Conservation (phyloP, 2,113 vertebrate genomes). For the Athene noctua region DNA sequence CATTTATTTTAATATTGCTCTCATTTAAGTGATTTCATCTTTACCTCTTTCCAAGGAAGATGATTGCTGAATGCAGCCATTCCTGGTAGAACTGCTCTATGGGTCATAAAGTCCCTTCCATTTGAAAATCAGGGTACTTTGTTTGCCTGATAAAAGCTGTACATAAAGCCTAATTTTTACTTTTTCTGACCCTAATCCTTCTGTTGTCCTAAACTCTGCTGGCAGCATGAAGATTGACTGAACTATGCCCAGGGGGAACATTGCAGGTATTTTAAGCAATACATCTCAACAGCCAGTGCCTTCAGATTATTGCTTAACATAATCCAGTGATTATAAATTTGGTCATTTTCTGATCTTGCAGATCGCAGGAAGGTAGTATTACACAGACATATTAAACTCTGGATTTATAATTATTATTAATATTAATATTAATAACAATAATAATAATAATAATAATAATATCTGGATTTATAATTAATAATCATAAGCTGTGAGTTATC, state of each 20-base stretch:
- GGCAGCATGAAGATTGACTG: not conserved
- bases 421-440: too few species aligned
- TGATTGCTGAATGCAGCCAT: fast-evolving
- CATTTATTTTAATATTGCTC: not conserved
- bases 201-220: not conserved
- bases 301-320: not conserved
- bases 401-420: not conserved
- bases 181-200: not conserved
- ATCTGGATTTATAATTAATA: not conserved
- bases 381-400: not conserved
- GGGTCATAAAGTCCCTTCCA: not conserved
- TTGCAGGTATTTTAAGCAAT: not conserved
- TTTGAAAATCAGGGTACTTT: not conserved
- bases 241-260: not conserved
- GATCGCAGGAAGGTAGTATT: not conserved
- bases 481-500: not conserved
- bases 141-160: not conserved
- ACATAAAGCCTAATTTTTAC: not conserved
- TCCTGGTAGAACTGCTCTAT: not conserved
- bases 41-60: not conserved
- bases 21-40: not conserved
- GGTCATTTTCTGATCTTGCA: not conserved
- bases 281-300: not conserved
- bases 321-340: not conserved
- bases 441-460: not conserved